Evolutionary conservation across 2,888 invertebrate species (phyloP), one percentile per base, ranked within the genome.

Genomic region (Metellina segmentata): DNA sequence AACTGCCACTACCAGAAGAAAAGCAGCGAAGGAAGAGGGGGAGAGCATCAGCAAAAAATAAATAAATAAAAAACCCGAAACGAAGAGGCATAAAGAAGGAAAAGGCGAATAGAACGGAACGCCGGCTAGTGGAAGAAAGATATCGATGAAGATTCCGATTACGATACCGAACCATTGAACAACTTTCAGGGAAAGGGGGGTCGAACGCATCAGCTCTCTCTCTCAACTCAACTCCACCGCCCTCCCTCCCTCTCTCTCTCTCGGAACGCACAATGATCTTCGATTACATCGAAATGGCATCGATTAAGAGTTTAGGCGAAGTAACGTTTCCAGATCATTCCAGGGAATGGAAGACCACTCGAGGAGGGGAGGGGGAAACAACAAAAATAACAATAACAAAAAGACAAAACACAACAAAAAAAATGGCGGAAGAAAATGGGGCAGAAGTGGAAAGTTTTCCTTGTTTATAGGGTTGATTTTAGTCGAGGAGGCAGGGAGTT

Each of bases 91-190:
- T 77, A 70, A 85, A 78, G 88, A 81, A 81, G 34, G 34, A 71
- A 49, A n/a, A 77, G 61, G 61, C 20, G 53, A 81, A 81, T n/a
- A 81, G 61, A 81, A 52, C 19, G 88, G 81, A 87, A 79, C 13
- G 34, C 34, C 34, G 34, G 52, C 34, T 52, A 19, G 79, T 52
- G 81, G 81, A 88, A 88, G 81, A 85, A 89, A 89, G 83, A 90
- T 90, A 90, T 90, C 89, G 89, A 90, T 90, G 89, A 78, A 90
- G 89, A 90, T 85, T 85, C 83, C 89, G 89, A 90, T 90, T 90
- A 90, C 89, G 89, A 90, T 90, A 90, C 89, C 89, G 83, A 90
- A 77, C 89, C 89, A 90, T 90, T 90, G 89, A 90, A 90, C 89
- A 90, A 90, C 49, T 90, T 61, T 90, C 83, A 61, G 85, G 89